Conservation (phyloP, 2,113 vertebrate genomes). For the Passer domesticus region DNA sequence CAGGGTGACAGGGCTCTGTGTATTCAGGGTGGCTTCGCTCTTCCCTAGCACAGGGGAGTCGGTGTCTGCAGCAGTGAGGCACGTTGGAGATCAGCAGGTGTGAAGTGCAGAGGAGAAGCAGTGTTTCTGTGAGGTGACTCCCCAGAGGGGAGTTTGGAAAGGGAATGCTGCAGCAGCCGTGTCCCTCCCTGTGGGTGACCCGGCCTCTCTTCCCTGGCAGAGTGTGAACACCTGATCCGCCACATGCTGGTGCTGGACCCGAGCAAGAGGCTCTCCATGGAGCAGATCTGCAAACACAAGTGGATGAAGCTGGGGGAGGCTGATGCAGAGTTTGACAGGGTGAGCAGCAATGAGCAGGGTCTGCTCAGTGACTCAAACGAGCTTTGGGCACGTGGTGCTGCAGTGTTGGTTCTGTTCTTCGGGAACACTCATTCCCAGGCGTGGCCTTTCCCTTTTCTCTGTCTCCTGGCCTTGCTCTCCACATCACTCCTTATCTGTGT, state of each 20-base stretch:
- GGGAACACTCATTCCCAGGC: accelerated
- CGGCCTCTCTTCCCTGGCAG: slow-evolving; percentile 66
- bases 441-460: background rate
- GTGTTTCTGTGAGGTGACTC: background rate
- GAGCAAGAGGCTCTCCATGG: slow-evolving; percentile 92
- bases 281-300: slow-evolving; percentile 99
- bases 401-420: accelerated
- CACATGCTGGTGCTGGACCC: slow-evolving; percentile 98
- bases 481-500: accelerated
- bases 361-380: background rate
- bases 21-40: background rate
- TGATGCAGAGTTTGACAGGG: slow-evolving; percentile 92
- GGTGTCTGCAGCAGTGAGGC: background rate
- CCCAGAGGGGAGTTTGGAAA: background rate
- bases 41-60: background rate
- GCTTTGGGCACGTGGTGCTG: background rate
- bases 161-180: accelerated
- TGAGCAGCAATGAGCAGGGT: slow-evolving; percentile 62
- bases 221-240: slow-evolving; percentile 97
- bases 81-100: accelerated
- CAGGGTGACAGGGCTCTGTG: background rate
- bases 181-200: background rate
- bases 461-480: background rate
- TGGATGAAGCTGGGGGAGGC: slow-evolving; percentile 97
- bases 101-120: background rate